A percentile compares a stretch with the other conserved stretches of the same genome.
Evolutionary conservation across 2,113 vertebrate genomes (phyloP).

Genomic region (Thunnus thynnus): DNA sequence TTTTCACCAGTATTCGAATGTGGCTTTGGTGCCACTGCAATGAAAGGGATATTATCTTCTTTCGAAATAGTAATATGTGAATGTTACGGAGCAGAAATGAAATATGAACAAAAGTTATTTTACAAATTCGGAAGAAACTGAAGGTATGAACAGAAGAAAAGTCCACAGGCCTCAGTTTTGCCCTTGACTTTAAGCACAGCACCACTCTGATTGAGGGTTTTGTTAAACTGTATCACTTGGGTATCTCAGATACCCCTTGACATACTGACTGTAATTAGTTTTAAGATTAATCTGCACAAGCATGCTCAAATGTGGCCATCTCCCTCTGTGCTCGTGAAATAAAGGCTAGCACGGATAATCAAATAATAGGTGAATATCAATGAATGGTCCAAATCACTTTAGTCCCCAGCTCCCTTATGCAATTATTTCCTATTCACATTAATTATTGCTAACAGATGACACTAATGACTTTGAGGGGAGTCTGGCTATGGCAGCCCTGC

Average conservation of each 20-base stretch:
- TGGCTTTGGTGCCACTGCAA: not conserved
- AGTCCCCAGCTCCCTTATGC: conserved; percentile 91
- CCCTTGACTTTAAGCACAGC: conserved; percentile 54
- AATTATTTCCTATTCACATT: conserved; percentile 96
- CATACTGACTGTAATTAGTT: conserved; percentile 86
- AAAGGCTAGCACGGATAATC: conserved; percentile 83
- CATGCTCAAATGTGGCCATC: conserved; percentile 75
- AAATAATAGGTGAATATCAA: conserved; percentile 92
- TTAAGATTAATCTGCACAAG: conserved; percentile 83
- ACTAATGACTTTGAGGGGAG: conserved; percentile 94
- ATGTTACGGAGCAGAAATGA: not conserved
- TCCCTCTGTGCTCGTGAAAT: conserved; percentile 81
- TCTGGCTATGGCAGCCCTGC: conserved; percentile 83
- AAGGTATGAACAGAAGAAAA: not conserved
- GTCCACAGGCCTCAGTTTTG: not conserved
- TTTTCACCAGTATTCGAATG: conserved; percentile 5
- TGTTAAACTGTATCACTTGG: conserved; percentile 84
- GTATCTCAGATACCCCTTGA: conserved; percentile 80
- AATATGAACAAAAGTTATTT: not conserved
- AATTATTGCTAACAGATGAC: conserved; percentile 96
- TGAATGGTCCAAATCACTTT: conserved; percentile 83
- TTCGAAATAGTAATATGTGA: conserved; percentile 12
- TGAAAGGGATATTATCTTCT: not conserved
- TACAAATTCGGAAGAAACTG: conserved; percentile 1
- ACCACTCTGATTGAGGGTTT: conserved; percentile 74